Evolutionary conservation across 2,888 invertebrate species (phyloP), one percentile per base, ranked within the genome.

Genomic region (Tholera decimalis): DNA sequence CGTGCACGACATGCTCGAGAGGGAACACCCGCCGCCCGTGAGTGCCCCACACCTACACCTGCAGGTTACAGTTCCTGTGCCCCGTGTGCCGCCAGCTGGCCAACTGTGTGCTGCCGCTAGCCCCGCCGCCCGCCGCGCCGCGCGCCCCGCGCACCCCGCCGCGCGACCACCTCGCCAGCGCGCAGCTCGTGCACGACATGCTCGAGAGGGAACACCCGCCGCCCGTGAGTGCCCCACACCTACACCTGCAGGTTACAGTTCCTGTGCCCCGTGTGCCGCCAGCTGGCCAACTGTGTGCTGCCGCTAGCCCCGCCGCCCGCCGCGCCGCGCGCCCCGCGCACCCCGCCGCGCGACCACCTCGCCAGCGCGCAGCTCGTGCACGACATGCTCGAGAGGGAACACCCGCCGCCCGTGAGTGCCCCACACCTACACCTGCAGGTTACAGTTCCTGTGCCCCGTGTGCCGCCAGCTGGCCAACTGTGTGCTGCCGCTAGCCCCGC

Each of bases 1-100:
- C 70, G 83, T 96, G 30, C 91, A 4, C 11, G 96, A 96, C 85
- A 96, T 98, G 86, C 96, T 98, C 47, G 97, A 96, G 85, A 97
- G 97, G 84, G 97, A 97, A 84, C 96, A 96, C 81, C 96, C 96
- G 82, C 96, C 97, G 72, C 97, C 97, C 71, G 97, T 97, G 87
- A 95, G 96, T n/a, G n/a, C n/a, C n/a, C n/a, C n/a, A n/a, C n/a
- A n/a, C n/a, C n/a, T n/a, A n/a, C n/a, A n/a, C n/a, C n/a, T n/a
- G n/a, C n/a, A n/a, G n/a, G n/a, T n/a, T n/a, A n/a, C n/a, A n/a
- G n/a, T n/a, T n/a, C n/a, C n/a, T n/a, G n/a, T n/a, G n/a, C n/a
- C n/a, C n/a, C n/a, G n/a, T n/a, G n/a, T n/a, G n/a, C n/a, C n/a
- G n/a, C n/a, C n/a, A n/a, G n/a, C n/a, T n/a, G n/a, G n/a, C n/a